A percentile compares a stretch with the other conserved stretches of the same genome.
Conservation (phyloP, 2,888 invertebrate genomes). For the Xestoiulus laeticollis region DNA sequence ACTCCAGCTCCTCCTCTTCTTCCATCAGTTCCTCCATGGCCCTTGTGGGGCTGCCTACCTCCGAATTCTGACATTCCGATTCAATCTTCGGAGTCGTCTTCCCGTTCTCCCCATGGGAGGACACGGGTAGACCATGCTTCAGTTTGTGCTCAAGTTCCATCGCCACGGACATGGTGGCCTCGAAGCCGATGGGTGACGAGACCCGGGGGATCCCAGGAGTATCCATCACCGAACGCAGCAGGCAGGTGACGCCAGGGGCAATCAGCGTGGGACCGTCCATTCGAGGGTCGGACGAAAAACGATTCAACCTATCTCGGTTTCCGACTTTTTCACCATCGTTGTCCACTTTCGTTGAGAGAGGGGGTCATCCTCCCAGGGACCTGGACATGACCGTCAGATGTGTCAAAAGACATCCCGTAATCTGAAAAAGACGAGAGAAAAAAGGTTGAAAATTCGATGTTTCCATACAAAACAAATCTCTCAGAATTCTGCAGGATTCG, state of each 20-base stretch:
- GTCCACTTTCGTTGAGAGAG: neutral
- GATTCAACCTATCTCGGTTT: neutral
- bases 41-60: neutral
- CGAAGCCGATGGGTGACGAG: slow-evolving; percentile 54
- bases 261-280: neutral
- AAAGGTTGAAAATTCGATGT: neutral
- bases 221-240: slow-evolving; percentile 32
- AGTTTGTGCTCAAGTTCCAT: slow-evolving; percentile 55
- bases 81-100: neutral
- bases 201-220: neutral
- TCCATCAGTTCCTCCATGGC: slow-evolving; percentile 8
- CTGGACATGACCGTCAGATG: neutral
- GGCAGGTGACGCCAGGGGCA: slow-evolving; percentile 18
- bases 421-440: neutral
- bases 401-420: neutral
- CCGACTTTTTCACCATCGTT: neutral
- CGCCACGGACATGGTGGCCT: slow-evolving; percentile 56
- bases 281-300: neutral
- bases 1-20: slow-evolving; percentile 47
- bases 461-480: too few species aligned
- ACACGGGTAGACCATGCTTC: slow-evolving; percentile 31
- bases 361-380: neutral
- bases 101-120: neutral
- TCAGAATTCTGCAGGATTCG: too few species aligned
- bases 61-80: neutral